Conservation (phyloP, 2,113 vertebrate genomes). For the Neogobius melanostomus region DNA sequence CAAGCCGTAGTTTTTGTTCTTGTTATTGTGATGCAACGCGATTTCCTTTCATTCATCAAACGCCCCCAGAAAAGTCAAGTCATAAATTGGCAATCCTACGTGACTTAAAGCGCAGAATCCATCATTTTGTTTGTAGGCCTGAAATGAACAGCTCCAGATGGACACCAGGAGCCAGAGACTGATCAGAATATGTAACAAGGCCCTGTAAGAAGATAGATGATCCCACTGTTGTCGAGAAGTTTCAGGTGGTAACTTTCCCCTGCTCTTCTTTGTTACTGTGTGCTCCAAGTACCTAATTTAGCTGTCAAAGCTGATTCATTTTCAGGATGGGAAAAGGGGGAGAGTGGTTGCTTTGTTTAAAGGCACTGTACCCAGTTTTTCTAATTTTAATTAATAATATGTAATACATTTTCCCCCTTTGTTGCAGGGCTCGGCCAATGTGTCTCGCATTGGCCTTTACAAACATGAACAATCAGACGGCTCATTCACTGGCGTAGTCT, state of each 20-base stretch:
- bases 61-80: conserved; percentile 3
- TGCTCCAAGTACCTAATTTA: not conserved
- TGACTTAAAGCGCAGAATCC: conserved; percentile 20
- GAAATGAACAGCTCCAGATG: conserved; percentile 22
- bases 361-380: too few relatives aligned
- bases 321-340: too few relatives aligned
- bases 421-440: too few relatives aligned
- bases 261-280: not conserved
- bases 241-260: not conserved
- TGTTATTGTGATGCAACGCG: not conserved
- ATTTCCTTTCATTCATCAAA: conserved; percentile 19
- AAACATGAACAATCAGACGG: too few relatives aligned
- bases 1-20: not conserved
- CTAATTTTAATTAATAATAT: too few relatives aligned
- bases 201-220: conserved; percentile 4
- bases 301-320: too few relatives aligned
- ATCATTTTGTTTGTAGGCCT: conserved; percentile 22
- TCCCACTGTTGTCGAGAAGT: not conserved
- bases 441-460: too few relatives aligned
- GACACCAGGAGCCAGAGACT: conserved; percentile 9
- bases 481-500: too few relatives aligned
- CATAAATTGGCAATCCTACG: conserved; percentile 2
- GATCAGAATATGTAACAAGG: not conserved
- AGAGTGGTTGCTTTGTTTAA: not conserved
- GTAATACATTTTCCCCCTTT: too few relatives aligned